phyloP scores from a whole-genome alignment of 2,113 vertebrate species.

The Hydrolagus affinis region DNA sequence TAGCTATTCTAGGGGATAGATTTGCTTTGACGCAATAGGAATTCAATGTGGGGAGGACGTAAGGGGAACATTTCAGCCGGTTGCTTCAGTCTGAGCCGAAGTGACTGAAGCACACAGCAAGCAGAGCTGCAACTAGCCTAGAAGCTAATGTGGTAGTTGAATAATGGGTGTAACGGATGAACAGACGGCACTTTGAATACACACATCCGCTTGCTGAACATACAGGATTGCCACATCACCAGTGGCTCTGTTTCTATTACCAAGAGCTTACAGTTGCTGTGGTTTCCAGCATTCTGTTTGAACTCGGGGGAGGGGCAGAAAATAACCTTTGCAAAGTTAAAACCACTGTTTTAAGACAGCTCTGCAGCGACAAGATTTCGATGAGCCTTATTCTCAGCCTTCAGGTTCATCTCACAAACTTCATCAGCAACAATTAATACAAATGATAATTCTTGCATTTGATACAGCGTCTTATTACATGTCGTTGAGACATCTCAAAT shows the following conservation, averaged over 20 bases:
- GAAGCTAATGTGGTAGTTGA: not conserved
- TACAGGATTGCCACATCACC: not conserved
- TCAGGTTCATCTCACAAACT: not conserved
- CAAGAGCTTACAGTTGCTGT: not conserved
- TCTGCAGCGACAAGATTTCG: not conserved
- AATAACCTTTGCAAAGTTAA: not conserved
- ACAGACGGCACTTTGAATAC: constrained; percentile 6
- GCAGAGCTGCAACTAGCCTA: not conserved
- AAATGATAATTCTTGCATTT: too few species aligned
- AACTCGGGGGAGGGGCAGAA: not conserved
- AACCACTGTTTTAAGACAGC: not conserved
- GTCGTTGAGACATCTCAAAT: too few species aligned
- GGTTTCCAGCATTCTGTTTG: not conserved
- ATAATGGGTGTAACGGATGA: not conserved
- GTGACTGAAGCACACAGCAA: not conserved
- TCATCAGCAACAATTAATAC: too few species aligned
- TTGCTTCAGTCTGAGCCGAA: not conserved
- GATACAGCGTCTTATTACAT: too few species aligned
- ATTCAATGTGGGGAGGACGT: too few species aligned
- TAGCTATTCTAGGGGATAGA: too few species aligned
- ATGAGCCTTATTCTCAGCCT: not conserved
- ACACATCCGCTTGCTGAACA: not conserved
- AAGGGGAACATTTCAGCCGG: not conserved
- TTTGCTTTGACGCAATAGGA: too few species aligned
- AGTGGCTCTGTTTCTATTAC: not conserved